A percentile compares a stretch with the other conserved stretches of the same genome.
Evolutionary conservation across 1,140 invertebrate species (phyloP).

Genomic region (Octopus bimaculoides): DNA sequence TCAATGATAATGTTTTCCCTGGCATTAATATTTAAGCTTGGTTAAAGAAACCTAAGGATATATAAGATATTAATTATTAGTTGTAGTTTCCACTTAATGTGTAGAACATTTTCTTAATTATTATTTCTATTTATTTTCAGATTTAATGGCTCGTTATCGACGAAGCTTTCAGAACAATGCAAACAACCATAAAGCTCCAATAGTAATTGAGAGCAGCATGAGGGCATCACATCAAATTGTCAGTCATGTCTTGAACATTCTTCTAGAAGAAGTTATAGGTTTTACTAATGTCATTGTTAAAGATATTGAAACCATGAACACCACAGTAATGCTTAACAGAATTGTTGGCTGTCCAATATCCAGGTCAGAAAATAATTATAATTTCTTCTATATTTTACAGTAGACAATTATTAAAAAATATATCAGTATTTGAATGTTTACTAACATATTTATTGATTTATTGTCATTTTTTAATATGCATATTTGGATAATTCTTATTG

Average conservation of each 20-base stretch:
- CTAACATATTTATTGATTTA: too few species aligned
- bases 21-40: too few species aligned
- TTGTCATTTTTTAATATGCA: too few species aligned
- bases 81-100: too few species aligned
- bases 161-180: slow-evolving; percentile 4
- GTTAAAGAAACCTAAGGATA: too few species aligned
- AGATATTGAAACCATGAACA: slow-evolving; percentile 1
- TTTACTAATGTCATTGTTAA: slow-evolving; percentile 6
- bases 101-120: too few species aligned
- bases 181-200: background rate
- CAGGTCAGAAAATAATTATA: background rate
- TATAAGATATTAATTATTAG: too few species aligned
- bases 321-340: slow-evolving; percentile 6
- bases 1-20: too few species aligned
- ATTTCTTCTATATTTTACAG: too few species aligned
- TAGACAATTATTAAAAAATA: too few species aligned
- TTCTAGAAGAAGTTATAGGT: slow-evolving; percentile 3
- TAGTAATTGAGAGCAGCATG: slow-evolving; percentile 10
- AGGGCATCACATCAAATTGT: slow-evolving; percentile 8
- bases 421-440: too few species aligned
- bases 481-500: too few species aligned
- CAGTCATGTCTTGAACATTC: background rate
- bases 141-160: slow-evolving; percentile 1
- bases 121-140: background rate
- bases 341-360: slow-evolving; percentile 14